Evolutionary conservation across 2,797 vertebrate species (phyloP), one percentile per base, ranked within the genome.

Genomic region (Galaxias olidus): DNA sequence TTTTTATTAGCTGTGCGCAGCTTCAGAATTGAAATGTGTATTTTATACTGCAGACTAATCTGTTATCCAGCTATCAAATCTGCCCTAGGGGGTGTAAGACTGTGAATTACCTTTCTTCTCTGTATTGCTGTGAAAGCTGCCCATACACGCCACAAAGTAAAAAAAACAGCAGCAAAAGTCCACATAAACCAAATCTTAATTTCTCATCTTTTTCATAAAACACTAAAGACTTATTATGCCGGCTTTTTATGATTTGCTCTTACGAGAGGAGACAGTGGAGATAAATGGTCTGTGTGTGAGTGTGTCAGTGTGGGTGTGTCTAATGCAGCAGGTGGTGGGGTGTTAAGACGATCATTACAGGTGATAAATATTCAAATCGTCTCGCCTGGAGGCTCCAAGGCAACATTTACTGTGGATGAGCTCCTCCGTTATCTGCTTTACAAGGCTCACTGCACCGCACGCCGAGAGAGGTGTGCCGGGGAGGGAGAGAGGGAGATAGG

Each of bases 291-390:
- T 60, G 49, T 53, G 10, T 43, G 46, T 51, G 46, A 11, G 52
- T 20, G 19, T 53, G 61, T 53, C 17, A 45, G 49, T 18, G 17
- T 53, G 42, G 4, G 14, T 50, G 73, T 63, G 65, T 61, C 71
- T 65, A 42, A 10, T 56, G 18, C 69, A 63, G 72, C 76, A 80
- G 76, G 78, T 62, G 76, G 30, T 17, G 40, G 15, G 12, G 59
- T 30, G 61, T 12, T 20, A 62, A 58, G 66, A 72, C 72, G 52
- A 52, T 83, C 66, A 75, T 78, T 77, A 75, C 78, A 78, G 72
- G 56, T 73, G 68, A 76, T 83, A 76, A 77, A 84, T 84, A 83
- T 81, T 86, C 59, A 81, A 81, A 84, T 75, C 13, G 17, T 19
- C 45, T 52, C 65, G 72, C 58, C 66, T 44, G 0, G 13, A 15